Percentiles rank a stretch among this genome's conserved stretches.
phyloP scores from a whole-genome alignment of 2,888 invertebrate species.

The Galeruca laticollis region DNA sequence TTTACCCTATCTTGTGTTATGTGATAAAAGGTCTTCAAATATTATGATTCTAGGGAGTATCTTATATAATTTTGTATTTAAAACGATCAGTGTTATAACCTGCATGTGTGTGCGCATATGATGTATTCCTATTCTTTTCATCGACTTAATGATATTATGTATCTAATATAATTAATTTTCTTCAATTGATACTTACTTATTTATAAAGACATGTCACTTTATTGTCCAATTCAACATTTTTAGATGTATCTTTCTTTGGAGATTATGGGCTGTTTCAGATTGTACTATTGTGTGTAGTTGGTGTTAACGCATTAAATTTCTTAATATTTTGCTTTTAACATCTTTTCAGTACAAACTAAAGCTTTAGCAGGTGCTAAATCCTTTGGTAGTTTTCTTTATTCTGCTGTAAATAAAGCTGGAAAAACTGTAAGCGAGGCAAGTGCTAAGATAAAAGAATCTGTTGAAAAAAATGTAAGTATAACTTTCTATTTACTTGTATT shows the following conservation, averaged over 20 bases:
- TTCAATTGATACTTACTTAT: no score
- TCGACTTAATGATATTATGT: no score
- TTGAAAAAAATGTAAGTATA: slow-evolving; percentile 90
- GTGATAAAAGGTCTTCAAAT: background rate
- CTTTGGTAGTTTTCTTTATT: slow-evolving; percentile 92
- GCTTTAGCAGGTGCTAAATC: slow-evolving; percentile 91
- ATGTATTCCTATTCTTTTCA: background rate
- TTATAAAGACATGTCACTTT: background rate
- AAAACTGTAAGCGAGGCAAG: slow-evolving; percentile 91
- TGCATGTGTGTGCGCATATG: background rate
- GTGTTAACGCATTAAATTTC: slow-evolving; percentile 9
- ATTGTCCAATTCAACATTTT: background rate
- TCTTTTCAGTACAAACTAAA: slow-evolving; percentile 84
- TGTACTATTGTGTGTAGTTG: slow-evolving; percentile 24
- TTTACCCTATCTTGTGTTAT: background rate
- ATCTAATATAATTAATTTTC: no score
- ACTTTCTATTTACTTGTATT: background rate
- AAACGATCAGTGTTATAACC: background rate
- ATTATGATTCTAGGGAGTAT: no score
- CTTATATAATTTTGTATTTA: background rate
- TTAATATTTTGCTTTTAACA: slow-evolving; percentile 16
- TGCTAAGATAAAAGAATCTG: slow-evolving; percentile 94
- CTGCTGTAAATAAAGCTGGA: slow-evolving; percentile 96
- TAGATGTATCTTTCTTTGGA: background rate
- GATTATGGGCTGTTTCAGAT: slow-evolving; percentile 3